phyloP scores from a whole-genome alignment of 2,797 vertebrate species.

The Tragopan temminckii region DNA sequence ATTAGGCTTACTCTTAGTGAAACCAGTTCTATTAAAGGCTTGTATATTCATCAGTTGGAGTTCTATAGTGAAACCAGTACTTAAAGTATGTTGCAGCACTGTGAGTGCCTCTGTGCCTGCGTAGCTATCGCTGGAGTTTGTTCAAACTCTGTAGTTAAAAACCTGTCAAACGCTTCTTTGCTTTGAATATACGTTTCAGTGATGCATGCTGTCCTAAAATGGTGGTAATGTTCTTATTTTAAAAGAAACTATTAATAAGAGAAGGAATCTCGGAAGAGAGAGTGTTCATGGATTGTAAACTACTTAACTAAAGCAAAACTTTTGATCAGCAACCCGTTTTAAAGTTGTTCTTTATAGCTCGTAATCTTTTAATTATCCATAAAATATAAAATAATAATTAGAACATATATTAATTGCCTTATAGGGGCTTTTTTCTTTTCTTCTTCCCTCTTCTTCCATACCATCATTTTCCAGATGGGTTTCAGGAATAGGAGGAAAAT shows the following conservation, averaged over 20 bases:
- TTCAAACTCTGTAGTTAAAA: not conserved
- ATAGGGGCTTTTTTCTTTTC: not conserved
- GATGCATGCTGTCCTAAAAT: not conserved
- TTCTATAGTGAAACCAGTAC: not conserved
- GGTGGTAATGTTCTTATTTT: not conserved
- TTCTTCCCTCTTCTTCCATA: not conserved
- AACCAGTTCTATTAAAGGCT: not conserved
- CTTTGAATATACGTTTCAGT: not conserved
- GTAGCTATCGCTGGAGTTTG: not conserved
- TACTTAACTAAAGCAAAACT: not conserved
- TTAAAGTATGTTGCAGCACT: not conserved
- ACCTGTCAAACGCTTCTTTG: not conserved
- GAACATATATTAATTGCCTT: not conserved
- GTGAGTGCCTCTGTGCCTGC: not conserved
- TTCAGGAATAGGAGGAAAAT: conserved; percentile 14
- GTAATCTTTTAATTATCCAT: not conserved
- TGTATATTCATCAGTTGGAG: not conserved
- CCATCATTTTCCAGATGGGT: not conserved
- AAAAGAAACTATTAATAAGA: not conserved
- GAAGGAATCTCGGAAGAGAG: not conserved
- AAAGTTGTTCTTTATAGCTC: not conserved
- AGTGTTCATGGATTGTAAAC: not conserved
- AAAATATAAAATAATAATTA: not conserved
- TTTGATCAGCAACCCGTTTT: not conserved
- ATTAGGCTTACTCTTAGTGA: not conserved